Percentiles rank a stretch among this genome's conserved stretches.
phyloP scores from a whole-genome alignment of 2,888 invertebrate genomes.

The Acronicta psi region DNA sequence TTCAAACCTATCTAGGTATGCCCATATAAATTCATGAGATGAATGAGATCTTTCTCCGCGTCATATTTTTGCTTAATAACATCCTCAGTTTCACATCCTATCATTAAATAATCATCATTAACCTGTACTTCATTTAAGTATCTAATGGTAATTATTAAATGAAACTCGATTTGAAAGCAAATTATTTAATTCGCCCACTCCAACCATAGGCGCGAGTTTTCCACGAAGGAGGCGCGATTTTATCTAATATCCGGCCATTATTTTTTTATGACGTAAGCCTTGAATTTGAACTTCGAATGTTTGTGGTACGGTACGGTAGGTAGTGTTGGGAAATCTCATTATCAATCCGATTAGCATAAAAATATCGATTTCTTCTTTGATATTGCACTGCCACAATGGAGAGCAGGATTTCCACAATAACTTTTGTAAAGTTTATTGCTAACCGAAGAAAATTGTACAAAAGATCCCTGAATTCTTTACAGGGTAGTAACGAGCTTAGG shows the following conservation, averaged over 20 bases:
- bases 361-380: no score
- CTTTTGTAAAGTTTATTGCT: conserved; percentile 1
- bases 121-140: conserved; percentile 40
- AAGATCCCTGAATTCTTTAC: conserved; percentile 15
- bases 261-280: conserved; percentile 31
- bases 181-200: conserved; percentile 46
- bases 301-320: neutral
- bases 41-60: conserved; percentile 19
- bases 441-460: conserved; percentile 12
- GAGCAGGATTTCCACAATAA: neutral
- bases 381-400: neutral
- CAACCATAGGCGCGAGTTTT: conserved; percentile 29
- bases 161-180: conserved; percentile 48
- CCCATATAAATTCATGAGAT: conserved; percentile 20
- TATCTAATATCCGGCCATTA: conserved; percentile 42
- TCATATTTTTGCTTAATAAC: conserved; percentile 46
- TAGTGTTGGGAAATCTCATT: conserved; percentile 2
- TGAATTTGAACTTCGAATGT: conserved; percentile 36
- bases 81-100: conserved; percentile 46
- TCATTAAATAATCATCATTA: conserved; percentile 57
- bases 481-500: conserved; percentile 21
- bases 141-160: conserved; percentile 50
- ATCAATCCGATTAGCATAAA: no score
- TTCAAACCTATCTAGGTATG: conserved; percentile 3
- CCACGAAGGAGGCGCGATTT: conserved; percentile 24